Evolutionary conservation across 2,797 vertebrate genomes (phyloP).

Genomic region (Mionectes olivaceus): DNA sequence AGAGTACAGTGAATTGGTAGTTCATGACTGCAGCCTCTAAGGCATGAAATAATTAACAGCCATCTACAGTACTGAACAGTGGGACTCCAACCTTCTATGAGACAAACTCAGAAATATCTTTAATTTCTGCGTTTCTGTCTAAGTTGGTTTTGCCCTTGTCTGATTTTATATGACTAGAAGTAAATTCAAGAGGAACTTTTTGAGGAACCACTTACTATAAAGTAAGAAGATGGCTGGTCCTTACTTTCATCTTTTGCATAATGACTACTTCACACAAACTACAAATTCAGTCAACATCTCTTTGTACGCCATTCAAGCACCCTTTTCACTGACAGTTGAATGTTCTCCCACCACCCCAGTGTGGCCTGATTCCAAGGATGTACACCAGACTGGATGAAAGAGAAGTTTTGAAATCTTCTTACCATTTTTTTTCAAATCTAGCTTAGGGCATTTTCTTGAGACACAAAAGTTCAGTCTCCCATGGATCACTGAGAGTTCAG

Average conservation of each 20-base stretch:
- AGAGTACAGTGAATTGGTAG: neutral
- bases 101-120: neutral
- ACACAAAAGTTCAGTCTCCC: neutral
- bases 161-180: neutral
- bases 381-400: neutral
- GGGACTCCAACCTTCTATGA: neutral
- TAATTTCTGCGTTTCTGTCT: neutral
- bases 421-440: neutral
- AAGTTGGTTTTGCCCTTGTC: neutral
- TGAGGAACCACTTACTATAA: neutral
- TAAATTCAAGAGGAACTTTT: neutral
- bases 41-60: neutral
- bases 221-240: neutral
- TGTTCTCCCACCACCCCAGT: neutral
- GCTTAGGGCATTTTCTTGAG: neutral
- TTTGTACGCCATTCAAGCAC: neutral
- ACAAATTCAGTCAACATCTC: neutral
- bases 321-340: neutral
- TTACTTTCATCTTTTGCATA: neutral
- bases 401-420: neutral
- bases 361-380: neutral
- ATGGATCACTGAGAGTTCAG: neutral
- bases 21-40: neutral
- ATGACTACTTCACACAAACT: neutral
- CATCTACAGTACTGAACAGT: neutral